These are phyloP conservation scores for Canis aureus DNA, from an alignment of 2,113 vertebrate species.

Conservation along the genomic window DNA sequence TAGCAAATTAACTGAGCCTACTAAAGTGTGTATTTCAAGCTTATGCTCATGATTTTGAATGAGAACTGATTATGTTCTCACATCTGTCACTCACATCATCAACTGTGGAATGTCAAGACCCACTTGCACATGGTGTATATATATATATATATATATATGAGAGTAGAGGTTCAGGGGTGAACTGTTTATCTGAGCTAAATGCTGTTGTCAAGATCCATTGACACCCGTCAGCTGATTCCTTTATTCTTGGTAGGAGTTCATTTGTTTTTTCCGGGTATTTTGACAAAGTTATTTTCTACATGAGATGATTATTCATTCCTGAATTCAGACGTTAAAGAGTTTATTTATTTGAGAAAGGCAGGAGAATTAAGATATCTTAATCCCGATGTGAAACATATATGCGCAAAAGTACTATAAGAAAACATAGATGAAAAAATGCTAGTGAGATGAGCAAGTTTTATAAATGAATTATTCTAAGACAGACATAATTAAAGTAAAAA, in stretches of 20 bases:
- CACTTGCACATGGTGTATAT: background rate
- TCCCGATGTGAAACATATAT: background rate
- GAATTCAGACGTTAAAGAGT: background rate
- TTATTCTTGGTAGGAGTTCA: background rate
- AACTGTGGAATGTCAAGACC: slow-evolving; percentile 18
- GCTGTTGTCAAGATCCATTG: background rate
- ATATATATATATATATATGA: background rate
- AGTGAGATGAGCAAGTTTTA: background rate
- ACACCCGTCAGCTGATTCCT: background rate
- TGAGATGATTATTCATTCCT: background rate
- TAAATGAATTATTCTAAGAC: background rate
- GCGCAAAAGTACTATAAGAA: background rate
- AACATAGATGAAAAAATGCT: background rate
- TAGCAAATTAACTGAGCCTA: slow-evolving; percentile 68
- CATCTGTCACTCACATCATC: slow-evolving; percentile 51
- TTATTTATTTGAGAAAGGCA: background rate
- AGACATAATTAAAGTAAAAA: background rate
- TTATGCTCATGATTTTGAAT: slow-evolving; percentile 64
- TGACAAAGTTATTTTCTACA: background rate
- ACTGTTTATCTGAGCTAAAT: background rate
- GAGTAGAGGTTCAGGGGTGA: background rate
- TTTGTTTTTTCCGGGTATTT: background rate
- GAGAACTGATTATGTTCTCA: slow-evolving; percentile 63
- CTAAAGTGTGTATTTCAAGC: slow-evolving; percentile 60
- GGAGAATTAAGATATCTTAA: background rate